phyloP scores from a whole-genome alignment of 2,113 vertebrate species.

The Herpailurus yagouaroundi region DNA sequence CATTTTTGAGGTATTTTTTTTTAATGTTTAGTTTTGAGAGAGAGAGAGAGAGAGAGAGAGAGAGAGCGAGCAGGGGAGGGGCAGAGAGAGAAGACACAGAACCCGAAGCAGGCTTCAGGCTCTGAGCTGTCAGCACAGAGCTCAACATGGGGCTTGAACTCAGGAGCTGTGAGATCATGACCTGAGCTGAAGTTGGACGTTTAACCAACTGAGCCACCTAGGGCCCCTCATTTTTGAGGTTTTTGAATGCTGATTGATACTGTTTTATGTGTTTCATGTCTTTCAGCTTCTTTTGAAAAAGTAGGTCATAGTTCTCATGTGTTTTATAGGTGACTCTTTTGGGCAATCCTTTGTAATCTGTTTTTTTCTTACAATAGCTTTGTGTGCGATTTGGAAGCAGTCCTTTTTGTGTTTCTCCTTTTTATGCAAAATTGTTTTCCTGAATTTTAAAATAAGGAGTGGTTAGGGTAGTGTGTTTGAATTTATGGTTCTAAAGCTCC shows the following conservation, averaged over 20 bases:
- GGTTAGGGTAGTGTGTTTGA: background rate
- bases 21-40: no score
- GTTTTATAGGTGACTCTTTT: background rate
- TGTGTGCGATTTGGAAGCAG: background rate
- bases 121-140: background rate
- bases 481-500: background rate
- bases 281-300: conserved; percentile 19
- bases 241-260: conserved; percentile 22
- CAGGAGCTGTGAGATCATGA: background rate
- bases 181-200: background rate
- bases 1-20: background rate
- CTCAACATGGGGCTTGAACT: background rate
- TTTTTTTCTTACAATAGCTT: background rate
- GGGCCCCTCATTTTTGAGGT: background rate
- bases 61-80: no score
- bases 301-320: background rate
- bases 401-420: conserved; percentile 14
- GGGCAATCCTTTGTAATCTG: background rate
- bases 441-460: background rate
- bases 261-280: background rate
- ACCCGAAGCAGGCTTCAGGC: background rate
- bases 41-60: no score
- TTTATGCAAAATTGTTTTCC: conserved; percentile 21
- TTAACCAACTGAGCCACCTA: background rate
- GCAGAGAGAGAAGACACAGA: no score